A percentile compares a stretch with the other conserved stretches of the same genome.
phyloP scores from a whole-genome alignment of 2,888 invertebrate species.

The Cantharis lateralis region DNA sequence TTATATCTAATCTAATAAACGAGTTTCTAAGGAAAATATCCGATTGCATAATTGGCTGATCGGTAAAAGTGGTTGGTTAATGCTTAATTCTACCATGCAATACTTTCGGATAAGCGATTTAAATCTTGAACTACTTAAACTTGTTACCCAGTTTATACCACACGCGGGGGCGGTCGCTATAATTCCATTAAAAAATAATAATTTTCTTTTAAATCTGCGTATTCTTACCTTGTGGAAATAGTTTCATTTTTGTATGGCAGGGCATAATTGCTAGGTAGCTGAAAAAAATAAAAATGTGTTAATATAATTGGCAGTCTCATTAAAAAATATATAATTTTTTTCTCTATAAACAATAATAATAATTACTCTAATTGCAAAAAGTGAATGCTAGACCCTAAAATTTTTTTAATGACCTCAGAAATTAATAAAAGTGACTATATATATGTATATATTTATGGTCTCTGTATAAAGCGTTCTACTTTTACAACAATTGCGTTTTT shows the following conservation, averaged over 20 bases:
- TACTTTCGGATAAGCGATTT: neutral
- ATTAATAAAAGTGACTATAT: neutral
- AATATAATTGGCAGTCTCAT: neutral
- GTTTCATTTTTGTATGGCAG: slow-evolving; percentile 53
- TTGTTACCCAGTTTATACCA: neutral
- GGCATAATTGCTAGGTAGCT: slow-evolving; percentile 53
- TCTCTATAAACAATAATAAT: neutral
- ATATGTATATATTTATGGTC: neutral
- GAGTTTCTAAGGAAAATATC: slow-evolving; percentile 1
- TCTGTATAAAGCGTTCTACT: neutral
- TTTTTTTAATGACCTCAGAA: slow-evolving; percentile 2
- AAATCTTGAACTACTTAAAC: neutral
- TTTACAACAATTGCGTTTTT: slow-evolving; percentile 25
- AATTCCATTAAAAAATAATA: neutral
- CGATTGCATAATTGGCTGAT: neutral
- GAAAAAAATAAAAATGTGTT: slow-evolving; percentile 39
- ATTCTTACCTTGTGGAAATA: slow-evolving; percentile 48
- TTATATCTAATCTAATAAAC: neutral
- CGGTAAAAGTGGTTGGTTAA: neutral
- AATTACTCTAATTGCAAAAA: neutral
- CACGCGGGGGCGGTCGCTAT: neutral
- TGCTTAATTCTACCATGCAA: neutral
- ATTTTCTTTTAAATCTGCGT: no score
- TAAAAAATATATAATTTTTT: neutral
- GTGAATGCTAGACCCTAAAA: neutral